phyloP scores from a whole-genome alignment of 2,797 vertebrate species.

The Sandelia bainsii region DNA sequence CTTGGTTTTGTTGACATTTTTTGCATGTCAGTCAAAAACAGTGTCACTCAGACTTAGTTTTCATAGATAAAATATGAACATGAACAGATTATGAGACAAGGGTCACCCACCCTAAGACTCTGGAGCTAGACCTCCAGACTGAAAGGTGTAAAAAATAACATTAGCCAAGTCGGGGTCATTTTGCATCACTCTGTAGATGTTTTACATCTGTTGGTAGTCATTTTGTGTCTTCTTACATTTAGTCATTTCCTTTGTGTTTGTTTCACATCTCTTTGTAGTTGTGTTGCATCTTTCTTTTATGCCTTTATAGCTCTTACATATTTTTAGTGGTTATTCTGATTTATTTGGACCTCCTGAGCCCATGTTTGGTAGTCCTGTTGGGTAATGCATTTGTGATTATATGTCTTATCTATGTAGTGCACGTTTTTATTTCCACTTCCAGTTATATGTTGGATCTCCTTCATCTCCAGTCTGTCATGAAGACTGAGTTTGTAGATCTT shows the following conservation, averaged over 20 bases:
- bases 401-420: not conserved
- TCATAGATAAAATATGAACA: not conserved
- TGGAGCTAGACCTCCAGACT: not conserved
- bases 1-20: not conserved
- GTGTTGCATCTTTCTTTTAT: not conserved
- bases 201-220: too few species aligned
- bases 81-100: not conserved
- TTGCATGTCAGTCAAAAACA: too few species aligned
- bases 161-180: too few species aligned
- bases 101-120: not conserved
- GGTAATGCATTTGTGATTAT: not conserved
- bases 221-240: too few species aligned
- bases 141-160: not conserved
- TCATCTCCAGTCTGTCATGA: conserved; percentile 5
- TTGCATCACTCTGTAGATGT: not conserved
- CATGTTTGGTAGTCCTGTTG: not conserved
- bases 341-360: not conserved
- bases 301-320: too few species aligned
- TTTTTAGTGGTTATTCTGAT: not conserved
- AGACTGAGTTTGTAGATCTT: conserved; percentile 1
- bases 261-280: not conserved
- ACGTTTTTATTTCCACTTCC: conserved; percentile 17
- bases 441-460: conserved; percentile 11
- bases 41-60: not conserved
- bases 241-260: not conserved